A percentile compares a stretch with the other conserved stretches of the same genome.
Conservation (phyloP, 2,888 invertebrate species). For the Cheilosia scutellata region DNA sequence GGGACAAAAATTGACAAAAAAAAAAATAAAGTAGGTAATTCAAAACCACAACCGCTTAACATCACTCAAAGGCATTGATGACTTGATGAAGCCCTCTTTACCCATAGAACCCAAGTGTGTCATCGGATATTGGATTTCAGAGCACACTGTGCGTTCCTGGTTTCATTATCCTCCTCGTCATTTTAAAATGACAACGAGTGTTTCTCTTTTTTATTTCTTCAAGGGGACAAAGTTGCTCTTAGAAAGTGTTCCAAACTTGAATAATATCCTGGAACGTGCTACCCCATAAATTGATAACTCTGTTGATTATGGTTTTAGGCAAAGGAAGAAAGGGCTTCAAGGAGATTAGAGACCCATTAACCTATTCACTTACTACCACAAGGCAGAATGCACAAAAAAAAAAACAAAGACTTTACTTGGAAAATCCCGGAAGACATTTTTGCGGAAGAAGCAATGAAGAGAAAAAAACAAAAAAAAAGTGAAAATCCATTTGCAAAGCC, state of each 20-base stretch:
- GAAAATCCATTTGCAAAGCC: constrained; percentile 60
- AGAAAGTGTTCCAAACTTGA: neutral
- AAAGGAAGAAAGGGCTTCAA: constrained; percentile 12
- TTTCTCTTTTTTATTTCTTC: constrained; percentile 9
- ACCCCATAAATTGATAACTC: constrained; percentile 18
- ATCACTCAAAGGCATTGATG: constrained; percentile 45
- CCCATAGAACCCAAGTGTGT: constrained; percentile 62
- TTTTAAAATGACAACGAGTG: constrained; percentile 24
- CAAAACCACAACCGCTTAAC: constrained; percentile 64
- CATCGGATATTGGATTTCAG: constrained; percentile 68
- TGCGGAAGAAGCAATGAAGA: constrained; percentile 14
- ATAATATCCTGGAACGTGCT: constrained; percentile 57
- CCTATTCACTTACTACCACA: constrained; percentile 50
- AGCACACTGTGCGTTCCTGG: constrained; percentile 7
- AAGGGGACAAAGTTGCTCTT: constrained; percentile 24
- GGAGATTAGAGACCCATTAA: constrained; percentile 65
- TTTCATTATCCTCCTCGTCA: constrained; percentile 43
- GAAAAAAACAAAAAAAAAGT: constrained; percentile 18
- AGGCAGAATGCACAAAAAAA: neutral
- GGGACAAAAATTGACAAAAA: constrained; percentile 7
- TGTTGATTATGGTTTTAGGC: constrained; percentile 26
- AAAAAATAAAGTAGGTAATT: constrained; percentile 44
- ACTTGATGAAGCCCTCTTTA: constrained; percentile 40
- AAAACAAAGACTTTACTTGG: constrained; percentile 7
- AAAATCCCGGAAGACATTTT: constrained; percentile 61